Base-by-base conservation (phyloP, 2,113 vertebrate genomes). In the Ctenomys sociabilis region DNA sequence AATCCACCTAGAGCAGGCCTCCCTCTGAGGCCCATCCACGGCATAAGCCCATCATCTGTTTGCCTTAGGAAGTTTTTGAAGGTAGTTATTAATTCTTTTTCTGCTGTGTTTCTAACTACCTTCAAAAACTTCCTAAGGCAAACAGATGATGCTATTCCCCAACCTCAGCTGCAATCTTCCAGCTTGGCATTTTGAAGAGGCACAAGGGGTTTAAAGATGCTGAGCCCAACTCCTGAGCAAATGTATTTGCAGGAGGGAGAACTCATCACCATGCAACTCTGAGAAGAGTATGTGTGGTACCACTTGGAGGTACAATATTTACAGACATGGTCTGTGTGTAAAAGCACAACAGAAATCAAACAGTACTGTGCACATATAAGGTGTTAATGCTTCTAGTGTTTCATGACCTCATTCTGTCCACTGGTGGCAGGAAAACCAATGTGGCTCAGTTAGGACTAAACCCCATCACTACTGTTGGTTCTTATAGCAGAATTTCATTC, bases 341-440 rank as follows among this genome's bases (percentile, higher is more conserved):
- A 64, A 88, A 85, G 64, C 52, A 12, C 12, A 30, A 12, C 3
- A 43, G 37, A 68, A 91, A 91, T n/a, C 66, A 83, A 82, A 16
- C 7, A 28, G 61, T 26, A 54, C 37, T 21, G 21, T 24, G 75
- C 75, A 32, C 2, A 4, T 9, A 52, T 5, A 28, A 84, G 19
- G 64, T n/a, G 49, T 73, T 73, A 52, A 6, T 7, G 21, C 19
- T 28, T 30, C 73, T 43, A 21, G 49, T 45, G 80, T 84, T 83
- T 68, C 57, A 30, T 21, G 30, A 68, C 63, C 68, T 73, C 63
- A 40, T 63, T 75, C n/a, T 68, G 37, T 49, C 66, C 49, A 64
- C 32, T n/a, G 28, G 61, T 57, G 14, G 63, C 88, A 89, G 86
- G 40, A 95, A 94, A 66, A 93, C 72, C 86, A 85, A 24, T 43